A percentile compares a stretch with the other conserved stretches of the same genome.
Evolutionary conservation across 2,888 invertebrate genomes (phyloP).

Genomic region (Netelia fuscicornis): DNA sequence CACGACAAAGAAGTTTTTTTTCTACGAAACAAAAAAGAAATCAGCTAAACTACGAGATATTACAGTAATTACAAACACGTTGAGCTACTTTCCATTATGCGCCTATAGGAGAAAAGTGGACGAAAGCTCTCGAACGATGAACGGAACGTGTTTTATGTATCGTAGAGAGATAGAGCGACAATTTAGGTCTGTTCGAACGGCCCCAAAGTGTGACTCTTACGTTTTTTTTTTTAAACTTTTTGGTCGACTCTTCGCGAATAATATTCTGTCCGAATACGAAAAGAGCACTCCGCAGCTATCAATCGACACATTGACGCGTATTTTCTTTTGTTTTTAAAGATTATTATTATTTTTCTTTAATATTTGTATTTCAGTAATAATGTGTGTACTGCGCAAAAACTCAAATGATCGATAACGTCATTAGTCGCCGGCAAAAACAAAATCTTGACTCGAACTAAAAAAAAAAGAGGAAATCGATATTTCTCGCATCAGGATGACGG

Average conservation of each 20-base stretch:
- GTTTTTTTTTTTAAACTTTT: background rate
- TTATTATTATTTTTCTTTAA: background rate
- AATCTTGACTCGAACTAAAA: conserved; percentile 68
- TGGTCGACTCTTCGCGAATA: background rate
- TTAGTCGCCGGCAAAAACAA: conserved; percentile 63
- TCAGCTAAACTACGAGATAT: conserved; percentile 32
- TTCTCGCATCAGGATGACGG: conserved; percentile 69
- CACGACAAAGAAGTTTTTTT: background rate
- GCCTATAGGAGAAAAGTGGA: conserved; percentile 16
- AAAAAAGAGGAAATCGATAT: conserved; percentile 55
- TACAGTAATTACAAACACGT: background rate
- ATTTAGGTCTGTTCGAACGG: conserved; percentile 40
- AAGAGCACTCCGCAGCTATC: conserved; percentile 55
- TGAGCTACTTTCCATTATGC: background rate
- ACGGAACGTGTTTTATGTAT: background rate
- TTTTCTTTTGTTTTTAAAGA: background rate
- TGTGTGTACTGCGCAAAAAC: conserved; percentile 46
- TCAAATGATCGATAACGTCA: conserved; percentile 54
- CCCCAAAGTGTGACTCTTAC: conserved; percentile 44
- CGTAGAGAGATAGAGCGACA: conserved; percentile 12
- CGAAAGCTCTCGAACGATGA: conserved; percentile 30
- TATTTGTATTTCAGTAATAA: conserved; percentile 27
- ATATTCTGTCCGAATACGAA: conserved; percentile 25
- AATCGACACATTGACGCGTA: conserved; percentile 32
- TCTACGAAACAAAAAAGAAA: conserved; percentile 4